Evolutionary conservation across 2,113 vertebrate genomes (phyloP).

Genomic region (Copsychus sechellarum): DNA sequence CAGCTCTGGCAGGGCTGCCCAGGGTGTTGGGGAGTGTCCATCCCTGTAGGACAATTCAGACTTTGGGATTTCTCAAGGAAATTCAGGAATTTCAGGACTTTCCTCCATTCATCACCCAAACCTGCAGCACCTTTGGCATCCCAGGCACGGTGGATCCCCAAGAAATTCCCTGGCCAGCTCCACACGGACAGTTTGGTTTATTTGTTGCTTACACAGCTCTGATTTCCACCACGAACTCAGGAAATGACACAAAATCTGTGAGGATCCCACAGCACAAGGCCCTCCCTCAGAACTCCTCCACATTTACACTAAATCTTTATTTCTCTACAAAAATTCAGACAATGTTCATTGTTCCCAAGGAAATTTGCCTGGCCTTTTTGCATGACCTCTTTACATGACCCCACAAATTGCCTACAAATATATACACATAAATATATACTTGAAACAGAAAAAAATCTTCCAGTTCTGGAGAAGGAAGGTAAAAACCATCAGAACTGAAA

Average conservation of each 20-base stretch:
- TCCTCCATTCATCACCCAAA: not conserved
- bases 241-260: rapidly evolving
- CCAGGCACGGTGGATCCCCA: not conserved
- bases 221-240: not conserved
- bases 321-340: not conserved
- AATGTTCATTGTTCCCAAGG: not conserved
- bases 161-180: not conserved
- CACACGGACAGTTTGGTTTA: not conserved
- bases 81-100: not conserved
- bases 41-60: not conserved
- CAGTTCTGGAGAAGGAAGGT: not conserved
- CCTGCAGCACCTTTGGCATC: not conserved
- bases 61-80: not conserved
- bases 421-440: not conserved
- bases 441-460: not conserved
- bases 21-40: not conserved
- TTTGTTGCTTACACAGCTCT: not conserved
- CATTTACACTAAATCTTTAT: not conserved
- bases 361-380: not conserved
- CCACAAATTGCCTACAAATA: rapidly evolving
- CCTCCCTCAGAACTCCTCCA: not conserved
- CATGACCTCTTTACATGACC: not conserved
- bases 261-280: not conserved
- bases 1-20: not conserved
- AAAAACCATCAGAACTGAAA: not conserved